A percentile compares a stretch with the other conserved stretches of the same genome.
phyloP scores from a whole-genome alignment of 2,888 invertebrate genomes.

The Helobdella robusta region DNA sequence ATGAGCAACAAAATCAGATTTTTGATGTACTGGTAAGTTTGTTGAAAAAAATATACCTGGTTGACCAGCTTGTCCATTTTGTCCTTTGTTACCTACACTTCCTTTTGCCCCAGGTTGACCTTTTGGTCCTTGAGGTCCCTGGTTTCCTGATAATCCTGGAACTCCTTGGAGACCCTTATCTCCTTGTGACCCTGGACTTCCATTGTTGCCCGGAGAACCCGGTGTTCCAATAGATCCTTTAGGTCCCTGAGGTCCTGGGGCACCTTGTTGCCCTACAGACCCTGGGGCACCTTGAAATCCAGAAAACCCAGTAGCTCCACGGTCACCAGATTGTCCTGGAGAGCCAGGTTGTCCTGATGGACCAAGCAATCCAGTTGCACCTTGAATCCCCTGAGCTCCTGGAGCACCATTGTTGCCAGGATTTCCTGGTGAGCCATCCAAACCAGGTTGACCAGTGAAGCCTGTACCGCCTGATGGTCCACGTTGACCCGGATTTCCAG shows the following conservation, averaged over 20 bases:
- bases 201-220: conserved; percentile 12
- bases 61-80: conserved; percentile 19
- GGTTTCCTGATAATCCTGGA: conserved; percentile 1
- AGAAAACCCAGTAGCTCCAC: conserved; percentile 13
- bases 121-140: conserved; percentile 11
- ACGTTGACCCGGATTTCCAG: conserved; percentile 21
- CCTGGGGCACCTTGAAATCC: conserved; percentile 15
- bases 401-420: conserved; percentile 21
- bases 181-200: not conserved
- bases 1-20: too few relatives aligned
- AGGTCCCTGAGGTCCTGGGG: conserved; percentile 29
- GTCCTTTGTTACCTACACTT: conserved; percentile 26
- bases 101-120: conserved; percentile 37
- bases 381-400: conserved; percentile 24
- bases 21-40: too few relatives aligned
- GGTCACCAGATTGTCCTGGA: conserved; percentile 22
- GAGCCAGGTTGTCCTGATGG: conserved; percentile 20
- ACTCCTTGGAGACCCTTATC: conserved; percentile 6
- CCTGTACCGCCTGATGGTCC: conserved; percentile 38
- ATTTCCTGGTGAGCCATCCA: conserved; percentile 28
- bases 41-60: conserved; percentile 20
- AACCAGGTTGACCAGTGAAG: conserved; percentile 35
- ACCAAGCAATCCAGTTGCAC: conserved; percentile 21
- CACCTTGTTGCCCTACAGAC: not conserved
- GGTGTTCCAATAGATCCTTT: conserved; percentile 22